Conservation (phyloP, 2,797 vertebrate genomes). For the Lutjanus campechanus region DNA sequence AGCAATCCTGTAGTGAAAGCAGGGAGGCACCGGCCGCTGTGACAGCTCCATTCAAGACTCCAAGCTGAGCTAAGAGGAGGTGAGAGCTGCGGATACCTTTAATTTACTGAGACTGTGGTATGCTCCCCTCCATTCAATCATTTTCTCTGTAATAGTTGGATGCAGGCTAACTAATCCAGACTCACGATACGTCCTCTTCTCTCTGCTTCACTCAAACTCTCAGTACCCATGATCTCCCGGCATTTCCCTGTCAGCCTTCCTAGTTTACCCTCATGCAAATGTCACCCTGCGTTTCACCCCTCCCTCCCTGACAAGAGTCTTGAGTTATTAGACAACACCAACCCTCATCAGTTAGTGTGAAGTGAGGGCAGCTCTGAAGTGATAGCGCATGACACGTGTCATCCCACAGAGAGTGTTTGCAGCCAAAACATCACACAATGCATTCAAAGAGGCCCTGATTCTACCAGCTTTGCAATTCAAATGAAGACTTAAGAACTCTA, state of each 20-base stretch:
- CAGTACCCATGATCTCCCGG: conserved; percentile 31
- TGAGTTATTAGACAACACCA: conserved; percentile 75
- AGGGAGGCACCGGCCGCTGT: conserved; percentile 60
- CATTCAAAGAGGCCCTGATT: conserved; percentile 47
- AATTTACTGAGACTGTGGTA: conserved; percentile 59
- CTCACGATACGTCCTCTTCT: conserved; percentile 34
- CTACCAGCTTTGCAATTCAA: conserved; percentile 61
- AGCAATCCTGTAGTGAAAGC: conserved; percentile 64
- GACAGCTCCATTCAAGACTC: conserved; percentile 68
- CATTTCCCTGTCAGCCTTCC: conserved; percentile 50
- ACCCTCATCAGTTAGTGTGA: conserved; percentile 67
- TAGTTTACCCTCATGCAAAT: conserved; percentile 52
- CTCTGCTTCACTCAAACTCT: conserved; percentile 48
- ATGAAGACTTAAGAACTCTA: conserved; percentile 55
- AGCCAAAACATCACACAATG: conserved; percentile 65
- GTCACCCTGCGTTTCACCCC: conserved; percentile 28
- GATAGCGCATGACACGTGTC: conserved; percentile 63
- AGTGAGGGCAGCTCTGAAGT: conserved; percentile 61
- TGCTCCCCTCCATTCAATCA: conserved; percentile 50
- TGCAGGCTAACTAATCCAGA: conserved; percentile 42
- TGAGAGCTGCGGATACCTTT: conserved; percentile 61
- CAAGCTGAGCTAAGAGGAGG: conserved; percentile 44
- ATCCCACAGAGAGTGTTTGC: conserved; percentile 67
- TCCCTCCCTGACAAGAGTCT: conserved; percentile 38
- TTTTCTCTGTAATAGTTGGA: conserved; percentile 32